phyloP scores from a whole-genome alignment of 2,888 invertebrate species.

The Griposia aprilina region DNA sequence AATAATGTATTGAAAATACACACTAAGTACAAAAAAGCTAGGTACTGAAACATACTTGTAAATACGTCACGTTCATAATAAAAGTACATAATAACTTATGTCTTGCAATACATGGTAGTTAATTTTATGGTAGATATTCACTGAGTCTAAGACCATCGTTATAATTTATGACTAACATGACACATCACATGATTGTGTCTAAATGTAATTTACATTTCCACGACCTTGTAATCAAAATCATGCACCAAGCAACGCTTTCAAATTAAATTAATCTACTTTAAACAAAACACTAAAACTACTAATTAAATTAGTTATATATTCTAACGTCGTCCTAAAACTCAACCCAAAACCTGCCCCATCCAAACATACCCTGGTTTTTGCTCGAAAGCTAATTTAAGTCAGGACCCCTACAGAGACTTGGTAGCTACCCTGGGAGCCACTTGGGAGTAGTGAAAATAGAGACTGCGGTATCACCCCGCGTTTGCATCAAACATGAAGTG shows the following conservation, averaged over 20 bases:
- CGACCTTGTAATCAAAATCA: neutral
- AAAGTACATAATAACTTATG: neutral
- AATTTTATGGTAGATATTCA: conserved; percentile 32
- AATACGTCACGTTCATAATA: neutral
- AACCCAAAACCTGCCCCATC: neutral
- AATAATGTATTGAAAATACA: neutral
- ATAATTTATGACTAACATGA: conserved; percentile 23
- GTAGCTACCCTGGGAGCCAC: conserved; percentile 1
- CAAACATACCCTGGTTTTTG: neutral
- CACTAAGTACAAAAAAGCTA: neutral
- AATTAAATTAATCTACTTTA: neutral
- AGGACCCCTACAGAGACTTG: conserved; percentile 4
- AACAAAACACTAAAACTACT: neutral
- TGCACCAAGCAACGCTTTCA: no score
- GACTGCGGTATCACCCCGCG: conserved; percentile 25
- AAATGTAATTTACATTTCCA: neutral
- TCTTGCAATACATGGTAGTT: conserved; percentile 49
- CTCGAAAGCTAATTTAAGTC: conserved; percentile 19
- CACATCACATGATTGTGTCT: conserved; percentile 7
- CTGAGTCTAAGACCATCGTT: conserved; percentile 19
- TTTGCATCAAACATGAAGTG: conserved; percentile 59
- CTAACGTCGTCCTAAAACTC: no score
- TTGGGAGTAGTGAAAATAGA: conserved; percentile 2
- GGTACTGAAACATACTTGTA: neutral
- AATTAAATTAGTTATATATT: neutral